These are phyloP conservation scores for Phrynosoma platyrhinos DNA, from an alignment of 2,113 vertebrate species.

Conservation along the genomic window DNA sequence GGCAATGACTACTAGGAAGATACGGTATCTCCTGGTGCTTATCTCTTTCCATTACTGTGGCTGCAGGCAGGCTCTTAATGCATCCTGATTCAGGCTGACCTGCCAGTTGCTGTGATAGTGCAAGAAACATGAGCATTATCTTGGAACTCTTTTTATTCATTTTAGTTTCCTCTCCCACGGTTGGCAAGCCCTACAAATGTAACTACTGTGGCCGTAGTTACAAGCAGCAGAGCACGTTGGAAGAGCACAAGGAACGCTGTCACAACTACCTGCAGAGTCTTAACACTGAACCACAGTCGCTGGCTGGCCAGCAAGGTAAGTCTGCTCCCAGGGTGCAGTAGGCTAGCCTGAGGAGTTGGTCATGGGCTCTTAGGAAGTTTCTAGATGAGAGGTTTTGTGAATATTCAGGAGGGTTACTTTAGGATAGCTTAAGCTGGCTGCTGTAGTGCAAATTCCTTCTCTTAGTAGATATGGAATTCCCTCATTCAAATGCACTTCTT, in stretches of 20 bases:
- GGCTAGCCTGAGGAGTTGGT: neutral
- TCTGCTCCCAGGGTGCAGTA: neutral
- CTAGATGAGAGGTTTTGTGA: neutral
- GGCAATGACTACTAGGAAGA: neutral
- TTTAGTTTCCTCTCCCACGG: constrained; percentile 90
- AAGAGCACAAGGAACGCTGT: constrained; percentile 93
- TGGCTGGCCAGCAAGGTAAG: constrained; percentile 77
- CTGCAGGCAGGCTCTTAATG: neutral
- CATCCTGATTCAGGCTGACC: neutral
- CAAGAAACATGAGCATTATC: constrained; percentile 16
- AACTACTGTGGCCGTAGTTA: constrained; percentile 96
- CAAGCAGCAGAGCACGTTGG: constrained; percentile 93
- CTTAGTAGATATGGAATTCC: neutral
- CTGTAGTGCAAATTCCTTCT: neutral
- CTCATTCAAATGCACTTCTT: neutral
- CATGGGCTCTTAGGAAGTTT: neutral
- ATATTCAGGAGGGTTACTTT: neutral
- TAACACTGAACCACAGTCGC: constrained; percentile 81
- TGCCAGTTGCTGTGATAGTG: neutral
- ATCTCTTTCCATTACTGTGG: rapidly evolving
- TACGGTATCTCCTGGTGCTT: too few relatives aligned
- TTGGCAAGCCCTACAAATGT: constrained; percentile 96
- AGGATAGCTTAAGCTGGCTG: neutral
- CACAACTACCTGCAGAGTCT: constrained; percentile 92
- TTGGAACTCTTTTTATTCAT: constrained; percentile 29